Conservation (phyloP, 2,797 vertebrate species). For the Danio jaintianensis region DNA sequence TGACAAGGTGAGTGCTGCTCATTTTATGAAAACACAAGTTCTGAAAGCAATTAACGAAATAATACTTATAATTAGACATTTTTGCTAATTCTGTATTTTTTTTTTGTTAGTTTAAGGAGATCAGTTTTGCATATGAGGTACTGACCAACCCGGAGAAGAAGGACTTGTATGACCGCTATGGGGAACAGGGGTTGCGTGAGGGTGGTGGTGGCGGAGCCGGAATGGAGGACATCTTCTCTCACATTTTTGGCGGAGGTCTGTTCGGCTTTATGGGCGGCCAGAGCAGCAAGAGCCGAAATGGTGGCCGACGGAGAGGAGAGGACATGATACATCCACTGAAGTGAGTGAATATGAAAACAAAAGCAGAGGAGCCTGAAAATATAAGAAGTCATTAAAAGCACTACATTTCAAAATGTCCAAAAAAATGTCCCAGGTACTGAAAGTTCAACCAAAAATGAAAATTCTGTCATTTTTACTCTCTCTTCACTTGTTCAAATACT, state of each 20-base stretch:
- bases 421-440: neutral
- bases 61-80: too few relatives aligned
- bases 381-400: neutral
- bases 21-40: neutral
- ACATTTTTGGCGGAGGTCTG: conserved; percentile 96
- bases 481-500: too few relatives aligned
- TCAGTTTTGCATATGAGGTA: conserved; percentile 98
- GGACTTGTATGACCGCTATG: conserved; percentile 95
- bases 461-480: too few relatives aligned
- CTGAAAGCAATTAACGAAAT: neutral
- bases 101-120: conserved; percentile 92
- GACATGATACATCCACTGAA: conserved; percentile 99
- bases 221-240: conserved; percentile 99
- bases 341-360: conserved; percentile 75
- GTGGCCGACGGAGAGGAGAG: conserved; percentile 94
- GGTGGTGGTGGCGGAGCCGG: conserved; percentile 91
- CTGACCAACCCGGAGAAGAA: conserved; percentile 96
- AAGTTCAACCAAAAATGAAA: neutral
- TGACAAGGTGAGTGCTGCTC: conserved; percentile 89
- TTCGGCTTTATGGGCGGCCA: conserved; percentile 98
- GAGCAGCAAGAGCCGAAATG: conserved; percentile 87
- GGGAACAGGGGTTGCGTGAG: conserved; percentile 97
- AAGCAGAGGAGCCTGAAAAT: neutral
- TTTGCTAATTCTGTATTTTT: too few relatives aligned
- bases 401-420: neutral